Base-by-base conservation (phyloP, 2,113 vertebrate genomes). In the Syngnathus typhle region DNA sequence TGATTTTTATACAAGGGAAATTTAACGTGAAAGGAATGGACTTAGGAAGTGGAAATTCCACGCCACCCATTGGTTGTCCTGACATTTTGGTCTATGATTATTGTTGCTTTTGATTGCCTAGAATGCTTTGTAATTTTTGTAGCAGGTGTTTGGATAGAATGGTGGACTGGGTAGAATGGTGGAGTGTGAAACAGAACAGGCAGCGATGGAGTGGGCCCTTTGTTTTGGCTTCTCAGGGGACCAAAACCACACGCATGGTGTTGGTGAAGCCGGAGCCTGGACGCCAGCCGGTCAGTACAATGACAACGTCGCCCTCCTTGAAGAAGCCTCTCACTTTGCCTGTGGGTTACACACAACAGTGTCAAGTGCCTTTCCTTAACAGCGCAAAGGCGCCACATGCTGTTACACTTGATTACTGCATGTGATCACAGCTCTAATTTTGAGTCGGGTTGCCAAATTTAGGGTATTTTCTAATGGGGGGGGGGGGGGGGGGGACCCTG, bases 241-340 rank as follows among this genome's bases (percentile, higher is more conserved):
- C 95, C 0, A 93, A 93, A 75, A 99, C 92, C 46, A 98, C 96
- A 1, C 96, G 94, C 97, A 99, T 98, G 88, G 96, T 99, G 91
- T 99, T 99, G 89, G 96, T 99, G 88, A 93, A 99, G 71, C 97
- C 96, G 0, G 97, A 98, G 60, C 97, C 97, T 0, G 97, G 97
- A 63, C 95, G 95, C 97, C 96, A 98, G 66, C 97, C 97, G 0
- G 95, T 98, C 78, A 99, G 81, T 5, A 98, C 93, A 0, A 98
- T 93, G 69, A 97, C 95, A 60, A 95, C 90, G 2, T 98, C 94
- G 0, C 93, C 93, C 0, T 68, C 88, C 89, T 98, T 98, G 91
- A 98, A 98, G 92, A 99, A 98, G 13, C 97, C 94, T 73, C 95
- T 91, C 1, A 91, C 93, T 83, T 99, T 99, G 60, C 96, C 97